Conservation (phyloP, 2,797 vertebrate genomes). For the Menidia menidia region DNA sequence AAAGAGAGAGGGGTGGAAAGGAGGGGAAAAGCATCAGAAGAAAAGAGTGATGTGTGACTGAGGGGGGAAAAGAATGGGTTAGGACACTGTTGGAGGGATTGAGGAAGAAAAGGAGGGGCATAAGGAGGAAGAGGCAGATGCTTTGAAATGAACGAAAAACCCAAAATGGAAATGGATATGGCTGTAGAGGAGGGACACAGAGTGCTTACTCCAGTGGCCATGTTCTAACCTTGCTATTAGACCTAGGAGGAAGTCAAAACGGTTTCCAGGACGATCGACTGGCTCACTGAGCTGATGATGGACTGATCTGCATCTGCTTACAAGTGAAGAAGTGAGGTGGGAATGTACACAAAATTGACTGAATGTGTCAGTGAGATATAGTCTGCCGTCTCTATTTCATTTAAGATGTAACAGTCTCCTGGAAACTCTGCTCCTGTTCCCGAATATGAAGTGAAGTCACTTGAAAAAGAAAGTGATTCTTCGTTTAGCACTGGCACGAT, state of each 20-base stretch:
- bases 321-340: slow-evolving; percentile 1
- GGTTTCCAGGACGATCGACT: slow-evolving; percentile 23
- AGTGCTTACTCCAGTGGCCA: slow-evolving; percentile 19
- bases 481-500: background rate
- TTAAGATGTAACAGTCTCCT: slow-evolving; percentile 1
- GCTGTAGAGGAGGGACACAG: slow-evolving; percentile 20
- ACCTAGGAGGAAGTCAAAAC: slow-evolving; percentile 18
- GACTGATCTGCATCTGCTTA: slow-evolving; percentile 33
- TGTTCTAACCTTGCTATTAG: slow-evolving; percentile 22
- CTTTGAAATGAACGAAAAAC: slow-evolving; percentile 46
- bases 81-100: slow-evolving; percentile 28
- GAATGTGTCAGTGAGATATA: slow-evolving; percentile 10
- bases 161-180: slow-evolving; percentile 35
- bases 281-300: slow-evolving; percentile 30
- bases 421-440: slow-evolving; percentile 2
- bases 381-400: slow-evolving; percentile 1
- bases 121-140: slow-evolving; percentile 3
- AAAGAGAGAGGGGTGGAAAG: slow-evolving; percentile 41
- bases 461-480: background rate
- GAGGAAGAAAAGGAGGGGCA: background rate
- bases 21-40: slow-evolving; percentile 37
- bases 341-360: background rate
- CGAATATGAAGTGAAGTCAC: slow-evolving; percentile 2
- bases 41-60: slow-evolving; percentile 41
- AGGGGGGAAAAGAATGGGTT: slow-evolving; percentile 38